Conservation (phyloP, 2,113 vertebrate species). For the Ophthalmolycus amberensis region DNA sequence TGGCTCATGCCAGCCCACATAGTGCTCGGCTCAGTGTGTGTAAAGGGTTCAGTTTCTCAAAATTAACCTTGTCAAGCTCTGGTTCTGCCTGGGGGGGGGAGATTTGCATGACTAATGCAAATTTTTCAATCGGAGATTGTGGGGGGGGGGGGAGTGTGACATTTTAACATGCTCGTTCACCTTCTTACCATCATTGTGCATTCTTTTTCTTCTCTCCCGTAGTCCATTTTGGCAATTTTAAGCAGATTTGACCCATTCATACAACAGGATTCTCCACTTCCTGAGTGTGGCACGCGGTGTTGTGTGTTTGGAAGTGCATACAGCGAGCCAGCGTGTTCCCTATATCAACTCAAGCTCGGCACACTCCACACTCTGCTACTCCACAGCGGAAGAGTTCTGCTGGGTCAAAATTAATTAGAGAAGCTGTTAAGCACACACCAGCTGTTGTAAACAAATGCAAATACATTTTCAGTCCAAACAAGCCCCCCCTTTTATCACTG, state of each 20-base stretch:
- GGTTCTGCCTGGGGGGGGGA: slow-evolving; percentile 60
- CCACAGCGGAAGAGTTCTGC: slow-evolving; percentile 65
- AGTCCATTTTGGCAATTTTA: slow-evolving; percentile 65
- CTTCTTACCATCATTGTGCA: neutral
- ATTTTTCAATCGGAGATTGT: slow-evolving; percentile 79
- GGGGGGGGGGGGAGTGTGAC: slow-evolving; percentile 69
- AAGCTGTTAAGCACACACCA: slow-evolving; percentile 81
- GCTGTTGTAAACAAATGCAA: slow-evolving; percentile 84
- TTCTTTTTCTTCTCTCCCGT: slow-evolving; percentile 27
- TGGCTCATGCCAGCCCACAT: slow-evolving; percentile 45
- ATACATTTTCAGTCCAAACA: slow-evolving; percentile 82
- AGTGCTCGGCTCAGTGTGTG: slow-evolving; percentile 46
- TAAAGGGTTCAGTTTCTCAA: slow-evolving; percentile 75
- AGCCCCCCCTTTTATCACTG: slow-evolving; percentile 55
- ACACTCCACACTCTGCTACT: slow-evolving; percentile 49
- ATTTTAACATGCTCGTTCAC: slow-evolving; percentile 72
- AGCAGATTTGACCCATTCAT: slow-evolving; percentile 63
- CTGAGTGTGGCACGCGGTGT: slow-evolving; percentile 29
- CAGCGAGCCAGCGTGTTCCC: slow-evolving; percentile 33
- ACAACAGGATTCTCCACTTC: slow-evolving; percentile 61
- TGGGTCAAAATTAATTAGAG: slow-evolving; percentile 84
- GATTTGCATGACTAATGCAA: slow-evolving; percentile 76
- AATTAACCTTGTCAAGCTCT: slow-evolving; percentile 77
- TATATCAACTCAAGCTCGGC: slow-evolving; percentile 57
- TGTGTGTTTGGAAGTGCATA: slow-evolving; percentile 43